phyloP scores from a whole-genome alignment of 2,113 vertebrate genomes.

The Centropristis striata region DNA sequence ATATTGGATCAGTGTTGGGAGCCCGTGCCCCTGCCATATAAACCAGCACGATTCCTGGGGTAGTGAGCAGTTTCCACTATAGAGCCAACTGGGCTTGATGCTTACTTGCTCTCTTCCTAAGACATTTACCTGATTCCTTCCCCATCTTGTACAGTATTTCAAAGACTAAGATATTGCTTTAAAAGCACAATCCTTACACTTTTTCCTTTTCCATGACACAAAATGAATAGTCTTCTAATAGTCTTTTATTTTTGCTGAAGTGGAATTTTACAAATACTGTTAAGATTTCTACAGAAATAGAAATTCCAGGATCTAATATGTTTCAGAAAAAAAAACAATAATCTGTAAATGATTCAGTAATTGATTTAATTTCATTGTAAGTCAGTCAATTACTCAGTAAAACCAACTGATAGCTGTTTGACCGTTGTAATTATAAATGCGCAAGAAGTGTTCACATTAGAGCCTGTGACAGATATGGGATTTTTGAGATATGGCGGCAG shows the following conservation, averaged over 20 bases:
- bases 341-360: neutral
- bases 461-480: too few relatives aligned
- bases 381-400: too few relatives aligned
- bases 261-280: neutral
- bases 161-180: neutral
- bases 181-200: neutral
- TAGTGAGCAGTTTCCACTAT: conserved; percentile 61
- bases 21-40: conserved; percentile 82
- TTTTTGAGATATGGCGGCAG: too few relatives aligned
- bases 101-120: neutral
- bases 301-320: neutral
- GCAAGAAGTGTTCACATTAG: too few relatives aligned
- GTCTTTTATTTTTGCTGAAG: neutral
- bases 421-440: too few relatives aligned
- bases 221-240: neutral
- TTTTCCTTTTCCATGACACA: neutral
- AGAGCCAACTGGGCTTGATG: conserved; percentile 53
- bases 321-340: neutral
- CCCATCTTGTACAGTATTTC: neutral
- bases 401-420: too few relatives aligned
- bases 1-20: conserved; percentile 97
- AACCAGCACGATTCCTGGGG: conserved; percentile 86
- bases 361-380: too few relatives aligned
- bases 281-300: neutral
- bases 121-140: neutral